Percentiles rank a stretch among this genome's conserved stretches.
Evolutionary conservation across 1,140 invertebrate species (phyloP).

Genomic region (Ceratosolen solmsi): DNA sequence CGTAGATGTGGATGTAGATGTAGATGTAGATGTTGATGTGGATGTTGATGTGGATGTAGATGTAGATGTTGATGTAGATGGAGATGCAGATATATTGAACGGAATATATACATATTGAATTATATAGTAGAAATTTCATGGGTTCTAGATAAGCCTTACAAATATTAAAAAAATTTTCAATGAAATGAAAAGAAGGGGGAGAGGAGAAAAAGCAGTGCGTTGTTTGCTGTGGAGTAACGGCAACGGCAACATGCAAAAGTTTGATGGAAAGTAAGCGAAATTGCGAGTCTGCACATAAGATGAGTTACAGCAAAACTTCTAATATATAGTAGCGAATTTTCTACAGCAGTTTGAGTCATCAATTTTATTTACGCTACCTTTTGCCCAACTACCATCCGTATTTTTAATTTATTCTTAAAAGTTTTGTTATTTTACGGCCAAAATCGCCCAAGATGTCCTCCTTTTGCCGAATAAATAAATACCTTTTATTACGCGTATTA

Average conservation of each 20-base stretch:
- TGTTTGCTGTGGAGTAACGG: not conserved
- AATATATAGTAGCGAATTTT: conserved; percentile 22
- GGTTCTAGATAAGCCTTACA: not conserved
- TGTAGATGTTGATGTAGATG: not conserved
- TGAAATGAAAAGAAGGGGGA: too few relatives aligned
- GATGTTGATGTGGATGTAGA: not conserved
- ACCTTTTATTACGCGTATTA: not conserved
- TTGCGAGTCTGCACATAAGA: conserved; percentile 34
- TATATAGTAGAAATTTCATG: not conserved
- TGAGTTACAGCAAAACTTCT: conserved; percentile 36
- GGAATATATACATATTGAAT: not conserved
- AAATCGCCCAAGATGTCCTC: too few relatives aligned
- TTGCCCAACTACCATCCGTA: not conserved
- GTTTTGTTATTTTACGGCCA: not conserved
- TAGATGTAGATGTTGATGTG: not conserved
- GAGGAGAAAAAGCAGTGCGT: too few relatives aligned
- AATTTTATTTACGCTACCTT: conserved; percentile 22
- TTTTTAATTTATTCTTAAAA: conserved; percentile 14
- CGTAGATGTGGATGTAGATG: too few relatives aligned
- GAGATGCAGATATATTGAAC: not conserved
- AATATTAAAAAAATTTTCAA: not conserved
- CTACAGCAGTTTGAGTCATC: conserved; percentile 20
- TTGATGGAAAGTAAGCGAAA: conserved; percentile 37
- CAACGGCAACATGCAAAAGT: conserved; percentile 12
- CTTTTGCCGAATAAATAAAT: not conserved